A percentile compares a stretch with the other conserved stretches of the same genome.
Conservation (phyloP, 2,113 vertebrate species). For the Poicephalus gulielmi region DNA sequence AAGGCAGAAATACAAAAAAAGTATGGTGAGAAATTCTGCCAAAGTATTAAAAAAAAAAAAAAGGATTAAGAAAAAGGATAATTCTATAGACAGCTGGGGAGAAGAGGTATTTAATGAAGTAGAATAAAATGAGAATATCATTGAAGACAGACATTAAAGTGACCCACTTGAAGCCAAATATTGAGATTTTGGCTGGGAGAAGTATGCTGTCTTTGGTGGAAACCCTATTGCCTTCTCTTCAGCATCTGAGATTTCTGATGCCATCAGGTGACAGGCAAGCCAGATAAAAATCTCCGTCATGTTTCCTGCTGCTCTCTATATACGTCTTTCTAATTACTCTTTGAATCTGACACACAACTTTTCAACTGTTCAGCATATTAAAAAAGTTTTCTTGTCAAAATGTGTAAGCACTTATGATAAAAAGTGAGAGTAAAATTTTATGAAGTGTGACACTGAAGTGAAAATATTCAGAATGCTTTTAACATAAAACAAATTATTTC, state of each 20-base stretch:
- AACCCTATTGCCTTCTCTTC: neutral
- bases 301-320: neutral
- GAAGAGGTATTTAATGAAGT: neutral
- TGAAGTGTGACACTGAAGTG: neutral
- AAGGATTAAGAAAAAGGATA: fast-evolving
- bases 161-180: neutral
- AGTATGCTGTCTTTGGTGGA: fast-evolving
- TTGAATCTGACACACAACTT: neutral
- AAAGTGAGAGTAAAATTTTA: neutral
- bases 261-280: neutral
- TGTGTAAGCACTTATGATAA: neutral
- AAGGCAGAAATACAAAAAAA: neutral
- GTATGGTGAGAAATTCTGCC: neutral
- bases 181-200: neutral
- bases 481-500: neutral
- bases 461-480: neutral
- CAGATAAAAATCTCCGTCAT: neutral
- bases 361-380: neutral
- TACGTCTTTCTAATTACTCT: neutral
- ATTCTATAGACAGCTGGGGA: neutral
- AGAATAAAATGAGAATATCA: neutral
- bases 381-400: neutral
- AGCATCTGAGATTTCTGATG: neutral
- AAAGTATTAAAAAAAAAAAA: neutral
- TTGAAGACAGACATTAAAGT: neutral